Base-by-base conservation (phyloP, 2,113 vertebrate genomes). In the Rhagologus leucostigma region DNA sequence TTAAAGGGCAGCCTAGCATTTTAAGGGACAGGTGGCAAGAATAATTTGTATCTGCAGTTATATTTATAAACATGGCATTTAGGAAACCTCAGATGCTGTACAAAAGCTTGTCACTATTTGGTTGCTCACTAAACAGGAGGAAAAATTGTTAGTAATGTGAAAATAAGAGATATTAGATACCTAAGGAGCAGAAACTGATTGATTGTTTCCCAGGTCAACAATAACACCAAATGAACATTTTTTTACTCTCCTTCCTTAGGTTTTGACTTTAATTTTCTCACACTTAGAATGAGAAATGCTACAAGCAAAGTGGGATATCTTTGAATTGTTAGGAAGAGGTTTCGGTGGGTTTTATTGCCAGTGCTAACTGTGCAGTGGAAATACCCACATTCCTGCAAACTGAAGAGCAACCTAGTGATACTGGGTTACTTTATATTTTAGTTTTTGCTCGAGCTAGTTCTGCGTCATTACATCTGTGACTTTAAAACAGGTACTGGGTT, bases 1-100 rank as follows among this genome's bases (percentile, higher is more conserved):
- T 80, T 85, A 87, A 95, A 98, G 93, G 93, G 89, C 87, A 97
- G 68, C 47, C 35, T 84, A 88, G 27, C 70, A 77, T 97, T 94
- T 96, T 71, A 65, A 93, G 82, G 89, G 71, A 47, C 78, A 95
- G 87, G 84, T 94, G 90, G 89, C 81, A 69, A 68, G 53, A 87
- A 37, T 81, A 78, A 96, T 94, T 95, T 94, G 41, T 87, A 44
- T 90, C 84, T 90, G 64, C 17, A 11, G 88, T 89, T 95, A 53
- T 55, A 26, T 95, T 96, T 97, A 89, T 97, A 96, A 96, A 92
- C 89, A 85, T 78, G 94, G 80, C 76, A 73, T 95, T 93, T 90
- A 87, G 68, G 80, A 83, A 93, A 47, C 52, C 59, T 89, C 47
- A 83, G 68, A 86, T 68, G 52, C 50, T 69, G 33, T 75, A 75